phyloP scores from a whole-genome alignment of 2,888 invertebrate genomes.

The Pseudococcus jackbeardsleyi region DNA sequence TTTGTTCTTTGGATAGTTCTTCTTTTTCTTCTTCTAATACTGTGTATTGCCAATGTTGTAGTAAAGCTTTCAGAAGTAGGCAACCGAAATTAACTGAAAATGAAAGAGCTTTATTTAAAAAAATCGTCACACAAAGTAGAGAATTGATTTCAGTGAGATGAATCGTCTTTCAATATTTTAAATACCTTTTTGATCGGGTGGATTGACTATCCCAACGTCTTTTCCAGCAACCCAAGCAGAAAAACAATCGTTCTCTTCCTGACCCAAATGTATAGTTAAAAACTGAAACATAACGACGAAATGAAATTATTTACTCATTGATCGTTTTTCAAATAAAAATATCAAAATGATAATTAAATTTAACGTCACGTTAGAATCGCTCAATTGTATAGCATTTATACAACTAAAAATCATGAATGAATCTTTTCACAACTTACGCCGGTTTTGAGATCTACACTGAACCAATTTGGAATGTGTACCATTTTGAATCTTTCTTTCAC shows the following conservation, averaged over 20 bases:
- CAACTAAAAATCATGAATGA: neutral
- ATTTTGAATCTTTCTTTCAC: constrained; percentile 91
- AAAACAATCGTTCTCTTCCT: constrained; percentile 98
- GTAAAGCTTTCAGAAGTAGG: constrained; percentile 89
- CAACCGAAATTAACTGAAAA: constrained; percentile 92
- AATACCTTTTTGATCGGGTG: constrained; percentile 80
- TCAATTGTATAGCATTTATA: too few relatives aligned
- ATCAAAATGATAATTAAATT: too few relatives aligned
- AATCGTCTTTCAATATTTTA: neutral
- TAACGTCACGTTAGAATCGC: too few relatives aligned
- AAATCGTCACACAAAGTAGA: constrained; percentile 2
- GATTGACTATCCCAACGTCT: constrained; percentile 88
- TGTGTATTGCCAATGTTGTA: constrained; percentile 93
- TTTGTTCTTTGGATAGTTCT: constrained; percentile 70
- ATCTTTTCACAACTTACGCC: constrained; percentile 77
- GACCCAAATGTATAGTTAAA: constrained; percentile 95
- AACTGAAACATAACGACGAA: constrained; percentile 76
- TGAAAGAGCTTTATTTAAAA: neutral
- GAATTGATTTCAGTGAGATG: neutral
- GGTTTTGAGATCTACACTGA: constrained; percentile 97
- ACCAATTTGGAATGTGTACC: constrained; percentile 99
- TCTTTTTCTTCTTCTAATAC: constrained; percentile 80
- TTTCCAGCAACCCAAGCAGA: constrained; percentile 98
- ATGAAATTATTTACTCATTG: neutral
- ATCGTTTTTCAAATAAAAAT: neutral